Evolutionary conservation across 2,888 invertebrate genomes (phyloP), one percentile per base, ranked within the genome.

Genomic region (Brachyopa scutellaris): DNA sequence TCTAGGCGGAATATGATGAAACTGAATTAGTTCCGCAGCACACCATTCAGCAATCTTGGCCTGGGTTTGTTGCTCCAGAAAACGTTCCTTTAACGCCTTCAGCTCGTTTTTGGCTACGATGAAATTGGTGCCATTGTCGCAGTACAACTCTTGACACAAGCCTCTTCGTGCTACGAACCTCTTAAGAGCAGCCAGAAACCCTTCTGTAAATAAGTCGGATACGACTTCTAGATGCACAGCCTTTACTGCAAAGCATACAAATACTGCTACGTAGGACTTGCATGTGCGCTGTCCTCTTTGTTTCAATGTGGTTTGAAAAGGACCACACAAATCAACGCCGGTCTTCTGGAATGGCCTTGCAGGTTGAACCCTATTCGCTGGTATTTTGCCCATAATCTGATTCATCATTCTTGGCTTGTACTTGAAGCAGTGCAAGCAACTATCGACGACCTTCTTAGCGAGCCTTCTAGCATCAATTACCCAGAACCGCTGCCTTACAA

Each of bases 101-200:
- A 72, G 23, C 15, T 42, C 31, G 26, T 72, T 61, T 8, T 40
- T 23, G 11, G 53, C 49, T 29, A 29, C 69, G 6, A 49, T 19
- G 9, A 59, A 70, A 38, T 59, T 59, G 6, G 69, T 70, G 4
- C 55, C 59, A 19, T 49, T 69, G 49, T 69, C 38, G 26, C 55
- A 69, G 67, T 49, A 21, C n/a, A 59, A 29, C 19, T 42, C 40
- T 36, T 11, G 33, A 15, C 49, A 64, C n/a, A 57, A 1, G 9
- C 69, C 70, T 40, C 70, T 38, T 29, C 69, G 11, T n/a, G 47
- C 38, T 2, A 59, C 17, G 13, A 70, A 42, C 9, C 61, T 29
- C 23, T 40, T 40, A 3, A 47, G 7, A 26, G 13, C 49, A 4
- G 21, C 21, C 5, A 59, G 8, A 13, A 45, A 61, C 6, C 29